Evolutionary conservation across 2,797 vertebrate species (phyloP).

Genomic region (Gallirallus australis): DNA sequence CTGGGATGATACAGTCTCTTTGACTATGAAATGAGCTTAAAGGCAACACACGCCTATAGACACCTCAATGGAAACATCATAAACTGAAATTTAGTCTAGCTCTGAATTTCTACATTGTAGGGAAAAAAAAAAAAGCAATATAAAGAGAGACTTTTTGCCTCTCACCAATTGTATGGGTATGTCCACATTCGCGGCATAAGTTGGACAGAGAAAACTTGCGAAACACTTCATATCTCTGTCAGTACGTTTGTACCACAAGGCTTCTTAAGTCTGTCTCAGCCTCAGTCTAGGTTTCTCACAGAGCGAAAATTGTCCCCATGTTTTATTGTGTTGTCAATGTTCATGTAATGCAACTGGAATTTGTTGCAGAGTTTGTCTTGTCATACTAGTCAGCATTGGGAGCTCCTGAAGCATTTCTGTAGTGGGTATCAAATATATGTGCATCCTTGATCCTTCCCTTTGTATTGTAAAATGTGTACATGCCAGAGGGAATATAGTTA

Average conservation of each 20-base stretch:
- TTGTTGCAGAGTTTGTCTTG: neutral
- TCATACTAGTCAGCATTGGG: neutral
- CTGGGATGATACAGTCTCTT: neutral
- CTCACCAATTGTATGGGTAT: neutral
- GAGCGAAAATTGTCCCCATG: neutral
- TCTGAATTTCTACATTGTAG: neutral
- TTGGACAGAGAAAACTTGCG: neutral
- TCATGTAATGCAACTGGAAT: neutral
- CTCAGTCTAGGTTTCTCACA: neutral
- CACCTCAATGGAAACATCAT: neutral
- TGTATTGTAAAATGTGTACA: neutral
- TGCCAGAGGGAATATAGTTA: neutral
- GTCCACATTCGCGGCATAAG: neutral
- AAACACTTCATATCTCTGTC: neutral
- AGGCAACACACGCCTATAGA: neutral
- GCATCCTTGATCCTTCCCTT: neutral
- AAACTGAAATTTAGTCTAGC: neutral
- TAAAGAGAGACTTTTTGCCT: neutral
- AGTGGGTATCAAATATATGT: rapidly evolving
- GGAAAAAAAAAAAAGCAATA: neutral
- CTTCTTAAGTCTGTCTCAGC: neutral
- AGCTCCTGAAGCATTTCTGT: neutral
- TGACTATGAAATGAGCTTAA: neutral
- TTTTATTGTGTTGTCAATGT: neutral
- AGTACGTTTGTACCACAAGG: neutral